Evolutionary conservation across 2,888 invertebrate genomes (phyloP), one percentile per base, ranked within the genome.

Genomic region (Caenorhabditis sp.): DNA sequence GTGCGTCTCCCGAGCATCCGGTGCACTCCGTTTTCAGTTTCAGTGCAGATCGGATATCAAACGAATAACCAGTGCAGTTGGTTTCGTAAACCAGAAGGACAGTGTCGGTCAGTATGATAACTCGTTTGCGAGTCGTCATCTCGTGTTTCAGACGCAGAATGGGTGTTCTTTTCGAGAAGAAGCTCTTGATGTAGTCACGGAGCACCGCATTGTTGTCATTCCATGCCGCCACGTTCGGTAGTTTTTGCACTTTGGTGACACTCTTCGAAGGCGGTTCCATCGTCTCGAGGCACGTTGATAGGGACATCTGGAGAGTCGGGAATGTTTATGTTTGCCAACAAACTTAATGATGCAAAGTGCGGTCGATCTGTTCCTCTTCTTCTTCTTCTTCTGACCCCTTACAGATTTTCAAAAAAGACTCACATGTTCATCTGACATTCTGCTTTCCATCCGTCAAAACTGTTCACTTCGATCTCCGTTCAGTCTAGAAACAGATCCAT

Each of bases 61-160:
- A 79, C 64, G 65, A 65, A 37, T 79, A 74, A 24, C 80, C 80
- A 20, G 80, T 81, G 40, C 80, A 81, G 65, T 81, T 81, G 3
- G 80, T 76, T 26, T 81, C 80, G 47, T 81, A 81, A 5, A 81
- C 61, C n/a, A 81, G 35, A 0, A 81, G 50, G 53, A 47, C 32
- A 22, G 70, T 69, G 11, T 61, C 70, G 0, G 74, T 76, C 58
- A 81, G 28, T 28, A 81, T 50, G 9, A 56, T 40, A n/a, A 76
- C 76, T 65, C 80, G 47, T 44, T 81, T 81, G 26, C 80, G 32
- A 11, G 40, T 18, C 24, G 68, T 37, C 28, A 80, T 26, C 24
- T 60, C 53, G 6, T 74, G 60, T 35, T 74, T 72, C 68, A 68
- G 26, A 18, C 67, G 68, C 3, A 80, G 40, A 28, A 76, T 18